A percentile compares a stretch with the other conserved stretches of the same genome.
Evolutionary conservation across 2,797 vertebrate genomes (phyloP).

Genomic region (Microctenopoma stevenorrisi): DNA sequence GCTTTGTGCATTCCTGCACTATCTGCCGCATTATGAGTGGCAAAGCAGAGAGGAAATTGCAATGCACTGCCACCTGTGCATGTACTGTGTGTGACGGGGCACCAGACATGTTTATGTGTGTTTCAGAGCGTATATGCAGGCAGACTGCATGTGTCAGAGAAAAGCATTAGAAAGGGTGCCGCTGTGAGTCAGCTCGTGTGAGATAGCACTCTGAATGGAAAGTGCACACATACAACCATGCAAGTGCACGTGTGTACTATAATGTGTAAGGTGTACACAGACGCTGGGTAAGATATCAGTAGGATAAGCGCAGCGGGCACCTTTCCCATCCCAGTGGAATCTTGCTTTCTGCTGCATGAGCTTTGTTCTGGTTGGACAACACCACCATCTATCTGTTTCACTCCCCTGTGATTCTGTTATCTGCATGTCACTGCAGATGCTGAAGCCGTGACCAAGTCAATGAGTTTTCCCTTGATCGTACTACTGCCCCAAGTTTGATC

Average conservation of each 20-base stretch:
- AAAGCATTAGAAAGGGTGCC: constrained; percentile 12
- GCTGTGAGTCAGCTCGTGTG: constrained; percentile 19
- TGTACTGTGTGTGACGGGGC: constrained; percentile 5
- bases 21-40: constrained; percentile 50
- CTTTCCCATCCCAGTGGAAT: constrained; percentile 53
- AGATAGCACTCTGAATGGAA: constrained; percentile 4
- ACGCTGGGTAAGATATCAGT: constrained; percentile 25
- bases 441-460: constrained; percentile 36
- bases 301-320: constrained; percentile 30
- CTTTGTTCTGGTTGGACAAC: constrained; percentile 60
- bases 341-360: constrained; percentile 58
- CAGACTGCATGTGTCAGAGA: constrained; percentile 11
- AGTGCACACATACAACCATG: constrained; percentile 27
- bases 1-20: constrained; percentile 52
- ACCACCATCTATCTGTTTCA: constrained; percentile 55
- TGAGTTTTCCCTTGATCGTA: constrained; percentile 47
- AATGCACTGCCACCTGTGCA: constrained; percentile 20
- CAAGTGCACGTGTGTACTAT: constrained; percentile 21
- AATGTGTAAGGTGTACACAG: not conserved
- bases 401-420: constrained; percentile 61
- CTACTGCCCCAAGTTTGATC: constrained; percentile 44
- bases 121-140: constrained; percentile 31
- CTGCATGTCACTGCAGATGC: constrained; percentile 60
- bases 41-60: constrained; percentile 36
- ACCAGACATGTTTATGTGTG: constrained; percentile 19